A percentile compares a stretch with the other conserved stretches of the same genome.
These are phyloP conservation scores for Halichoeres trimaculatus DNA, from an alignment of 2,113 vertebrate genomes.

Conservation along the genomic window DNA sequence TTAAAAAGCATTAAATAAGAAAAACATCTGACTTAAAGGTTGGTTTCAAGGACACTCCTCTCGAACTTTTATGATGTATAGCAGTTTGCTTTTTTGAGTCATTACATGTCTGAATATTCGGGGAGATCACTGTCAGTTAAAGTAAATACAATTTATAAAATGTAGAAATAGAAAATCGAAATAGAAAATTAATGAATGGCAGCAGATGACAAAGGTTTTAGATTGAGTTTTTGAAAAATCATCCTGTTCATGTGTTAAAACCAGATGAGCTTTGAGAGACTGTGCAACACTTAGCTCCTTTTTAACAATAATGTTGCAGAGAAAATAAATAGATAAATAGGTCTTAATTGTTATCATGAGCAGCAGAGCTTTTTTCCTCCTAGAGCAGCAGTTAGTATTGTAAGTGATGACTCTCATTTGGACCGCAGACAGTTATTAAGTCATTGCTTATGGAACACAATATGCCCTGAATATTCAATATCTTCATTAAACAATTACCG, in stretches of 20 bases:
- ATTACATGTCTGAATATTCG: neutral
- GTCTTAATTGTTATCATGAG: neutral
- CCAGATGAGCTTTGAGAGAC: too few species aligned
- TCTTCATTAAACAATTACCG: slow-evolving; percentile 77
- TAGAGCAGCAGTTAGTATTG: slow-evolving; percentile 26
- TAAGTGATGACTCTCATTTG: slow-evolving; percentile 67
- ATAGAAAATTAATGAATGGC: too few species aligned
- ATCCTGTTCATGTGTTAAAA: too few species aligned
- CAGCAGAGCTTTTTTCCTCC: neutral
- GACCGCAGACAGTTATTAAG: slow-evolving; percentile 77
- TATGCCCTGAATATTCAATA: slow-evolving; percentile 74
- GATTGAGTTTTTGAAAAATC: too few species aligned
- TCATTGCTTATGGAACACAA: slow-evolving; percentile 72
- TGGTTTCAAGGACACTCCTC: neutral
- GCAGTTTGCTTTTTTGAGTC: neutral
- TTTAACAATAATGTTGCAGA: neutral
- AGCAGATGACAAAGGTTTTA: too few species aligned
- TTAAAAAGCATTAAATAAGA: neutral
- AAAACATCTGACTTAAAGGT: neutral
- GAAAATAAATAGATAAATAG: neutral
- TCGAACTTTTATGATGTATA: neutral
- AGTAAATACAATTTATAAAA: too few species aligned
- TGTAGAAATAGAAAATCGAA: too few species aligned
- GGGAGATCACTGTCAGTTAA: neutral
- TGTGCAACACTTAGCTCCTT: neutral